These are phyloP conservation scores for Lethrus apterus DNA, from an alignment of 1,140 invertebrate species.

Conservation along the genomic window DNA sequence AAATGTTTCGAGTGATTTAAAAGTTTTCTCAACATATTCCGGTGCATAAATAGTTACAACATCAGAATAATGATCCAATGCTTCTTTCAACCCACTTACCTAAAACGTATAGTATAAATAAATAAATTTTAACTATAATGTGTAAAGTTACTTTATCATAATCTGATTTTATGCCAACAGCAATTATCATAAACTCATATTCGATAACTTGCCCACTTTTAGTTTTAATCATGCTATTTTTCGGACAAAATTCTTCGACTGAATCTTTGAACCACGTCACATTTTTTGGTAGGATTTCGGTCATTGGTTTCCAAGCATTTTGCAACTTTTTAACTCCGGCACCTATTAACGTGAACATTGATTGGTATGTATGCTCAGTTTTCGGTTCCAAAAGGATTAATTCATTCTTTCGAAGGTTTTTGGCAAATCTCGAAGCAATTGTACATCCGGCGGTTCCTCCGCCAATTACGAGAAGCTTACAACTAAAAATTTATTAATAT, in stretches of 20 bases:
- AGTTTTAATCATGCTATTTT: slow-evolving; percentile 59
- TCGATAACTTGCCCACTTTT: slow-evolving; percentile 58
- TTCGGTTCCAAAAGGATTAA: slow-evolving; percentile 79
- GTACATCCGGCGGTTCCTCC: slow-evolving; percentile 83
- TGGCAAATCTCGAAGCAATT: slow-evolving; percentile 74
- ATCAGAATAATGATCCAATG: slow-evolving; percentile 55
- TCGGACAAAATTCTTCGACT: slow-evolving; percentile 62
- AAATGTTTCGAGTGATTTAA: slow-evolving; percentile 58
- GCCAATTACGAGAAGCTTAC: slow-evolving; percentile 80
- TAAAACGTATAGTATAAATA: slow-evolving; percentile 88
- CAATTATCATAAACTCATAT: slow-evolving; percentile 75
- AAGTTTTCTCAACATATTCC: slow-evolving; percentile 73
- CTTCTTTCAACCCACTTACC: slow-evolving; percentile 50
- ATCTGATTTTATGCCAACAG: slow-evolving; percentile 70
- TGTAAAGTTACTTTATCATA: slow-evolving; percentile 59
- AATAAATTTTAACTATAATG: no score
- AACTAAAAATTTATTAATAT: no score
- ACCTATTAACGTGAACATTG: slow-evolving; percentile 85
- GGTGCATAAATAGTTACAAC: slow-evolving; percentile 86
- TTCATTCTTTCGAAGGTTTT: slow-evolving; percentile 55
- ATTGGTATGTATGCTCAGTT: slow-evolving; percentile 87
- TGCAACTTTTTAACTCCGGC: slow-evolving; percentile 72
- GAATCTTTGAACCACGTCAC: slow-evolving; percentile 71
- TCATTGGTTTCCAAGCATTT: slow-evolving; percentile 54
- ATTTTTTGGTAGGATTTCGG: slow-evolving; percentile 60